phyloP scores from a whole-genome alignment of 1,140 invertebrate species.

The Campoletis sonorensis region DNA sequence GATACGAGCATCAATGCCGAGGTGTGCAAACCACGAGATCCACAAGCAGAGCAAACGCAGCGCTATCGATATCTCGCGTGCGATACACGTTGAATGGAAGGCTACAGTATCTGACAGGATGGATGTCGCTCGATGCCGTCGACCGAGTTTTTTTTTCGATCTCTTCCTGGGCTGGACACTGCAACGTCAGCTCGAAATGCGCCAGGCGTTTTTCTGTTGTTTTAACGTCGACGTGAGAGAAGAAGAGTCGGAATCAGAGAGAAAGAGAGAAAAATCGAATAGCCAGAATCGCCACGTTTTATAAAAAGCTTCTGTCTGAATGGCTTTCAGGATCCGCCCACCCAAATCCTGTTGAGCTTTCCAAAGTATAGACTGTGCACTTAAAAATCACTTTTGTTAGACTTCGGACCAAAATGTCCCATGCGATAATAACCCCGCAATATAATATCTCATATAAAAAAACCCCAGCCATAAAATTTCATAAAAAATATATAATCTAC shows the following conservation, averaged over 20 bases:
- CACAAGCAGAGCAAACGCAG: slow-evolving; percentile 31
- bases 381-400: neutral
- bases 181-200: slow-evolving; percentile 37
- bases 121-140: slow-evolving; percentile 57
- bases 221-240: slow-evolving; percentile 23
- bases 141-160: slow-evolving; percentile 33
- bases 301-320: slow-evolving; percentile 11
- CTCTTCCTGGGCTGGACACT: slow-evolving; percentile 10
- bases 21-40: slow-evolving; percentile 27
- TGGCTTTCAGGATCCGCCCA: neutral
- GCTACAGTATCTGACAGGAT: slow-evolving; percentile 64
- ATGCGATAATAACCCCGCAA: too few species aligned
- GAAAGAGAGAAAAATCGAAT: neutral
- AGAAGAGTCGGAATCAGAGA: slow-evolving; percentile 27
- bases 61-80: slow-evolving; percentile 57
- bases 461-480: too few species aligned
- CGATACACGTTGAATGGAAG: slow-evolving; percentile 62
- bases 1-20: slow-evolving; percentile 13
- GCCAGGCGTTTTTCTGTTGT: slow-evolving; percentile 38
- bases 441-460: too few species aligned
- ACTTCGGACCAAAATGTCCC: too few species aligned
- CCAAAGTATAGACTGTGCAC: neutral
- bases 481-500: too few species aligned
- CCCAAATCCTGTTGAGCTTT: neutral
- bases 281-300: slow-evolving; percentile 19